These are phyloP conservation scores for Baryphthengus martii DNA, from an alignment of 2,113 vertebrate species.

Conservation along the genomic window DNA sequence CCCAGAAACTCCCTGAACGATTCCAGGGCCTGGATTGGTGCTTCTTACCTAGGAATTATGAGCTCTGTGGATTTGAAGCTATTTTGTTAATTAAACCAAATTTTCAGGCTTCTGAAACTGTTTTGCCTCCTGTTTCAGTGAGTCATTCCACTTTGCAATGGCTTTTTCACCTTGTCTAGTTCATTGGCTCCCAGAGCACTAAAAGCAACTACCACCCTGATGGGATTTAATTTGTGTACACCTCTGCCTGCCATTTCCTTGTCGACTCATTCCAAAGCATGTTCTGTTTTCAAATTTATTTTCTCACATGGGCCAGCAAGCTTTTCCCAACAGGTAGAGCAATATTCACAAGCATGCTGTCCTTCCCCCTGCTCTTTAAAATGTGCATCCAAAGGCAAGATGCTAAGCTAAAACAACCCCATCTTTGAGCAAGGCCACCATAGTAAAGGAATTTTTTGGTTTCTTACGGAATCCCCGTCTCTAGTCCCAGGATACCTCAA, in stretches of 20 bases:
- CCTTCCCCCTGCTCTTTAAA: background rate
- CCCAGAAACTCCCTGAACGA: background rate
- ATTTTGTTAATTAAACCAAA: background rate
- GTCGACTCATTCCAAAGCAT: background rate
- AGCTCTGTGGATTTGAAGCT: background rate
- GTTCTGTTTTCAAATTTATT: background rate
- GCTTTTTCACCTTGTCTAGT: background rate
- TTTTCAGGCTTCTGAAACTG: background rate
- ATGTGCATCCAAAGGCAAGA: background rate
- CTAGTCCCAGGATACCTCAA: background rate
- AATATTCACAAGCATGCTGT: background rate
- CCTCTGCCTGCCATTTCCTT: background rate
- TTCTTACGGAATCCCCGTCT: background rate
- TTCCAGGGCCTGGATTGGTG: background rate
- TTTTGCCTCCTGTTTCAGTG: background rate
- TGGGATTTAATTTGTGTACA: background rate
- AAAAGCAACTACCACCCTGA: background rate
- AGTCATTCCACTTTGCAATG: background rate
- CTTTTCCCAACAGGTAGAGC: background rate
- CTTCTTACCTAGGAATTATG: background rate
- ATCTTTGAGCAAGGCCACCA: background rate
- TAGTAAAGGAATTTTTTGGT: background rate
- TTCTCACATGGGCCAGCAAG: background rate
- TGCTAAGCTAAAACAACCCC: background rate
- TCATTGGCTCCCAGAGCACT: background rate